Evolutionary conservation across 92 coral and sea anemone species (phyloP), one percentile per base, ranked within the genome.

Genomic region (Porites evermanni): DNA sequence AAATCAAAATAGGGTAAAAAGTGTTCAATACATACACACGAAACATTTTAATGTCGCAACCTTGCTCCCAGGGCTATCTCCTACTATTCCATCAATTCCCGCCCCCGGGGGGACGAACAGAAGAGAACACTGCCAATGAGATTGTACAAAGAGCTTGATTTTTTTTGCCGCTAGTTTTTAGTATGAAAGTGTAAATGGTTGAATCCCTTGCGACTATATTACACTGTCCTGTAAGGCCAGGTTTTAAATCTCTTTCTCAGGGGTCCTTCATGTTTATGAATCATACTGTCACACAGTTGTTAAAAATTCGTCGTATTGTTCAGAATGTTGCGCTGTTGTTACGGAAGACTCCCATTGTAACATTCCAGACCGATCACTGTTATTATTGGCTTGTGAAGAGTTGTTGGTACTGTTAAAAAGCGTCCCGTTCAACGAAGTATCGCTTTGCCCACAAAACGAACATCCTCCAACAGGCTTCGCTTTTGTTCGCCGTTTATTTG

Each of bases 381-480:
- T 83, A 51, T 64, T 83, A 51, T 64, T 83, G 64, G 52, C 72
- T 51, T 53, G 79, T 20, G 73, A 21, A 9, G 74, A 63, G 18
- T 51, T 83, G 26, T 63, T 67, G 16, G 47, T 38, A 38, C 47
- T 4, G 0, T 21, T 9, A 26, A 65, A 61, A 19, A 74, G 74
- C 2, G 72, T 64, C 11, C 87, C 80, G n/a, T 83, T 72, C 13
- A 73, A 23, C 2, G 87, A 83, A 19, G 80, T 63, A 1, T 83
- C 87, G 47, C 73, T 80, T 18, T 58, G 8, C 19, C 58, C 51
- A 74, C 90, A 86, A 79, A 79, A 70, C 7, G 86, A 71, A 17
- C 90, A 86, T 21, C 79, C 50, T 11, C 79, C 64, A 10, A 51
- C 8, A 64, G 75, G 47, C 52, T 64, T 85, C 17, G 64, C 74